These are phyloP conservation scores for Apolygus lucorum DNA, from an alignment of 1,140 invertebrate species.

Conservation along the genomic window DNA sequence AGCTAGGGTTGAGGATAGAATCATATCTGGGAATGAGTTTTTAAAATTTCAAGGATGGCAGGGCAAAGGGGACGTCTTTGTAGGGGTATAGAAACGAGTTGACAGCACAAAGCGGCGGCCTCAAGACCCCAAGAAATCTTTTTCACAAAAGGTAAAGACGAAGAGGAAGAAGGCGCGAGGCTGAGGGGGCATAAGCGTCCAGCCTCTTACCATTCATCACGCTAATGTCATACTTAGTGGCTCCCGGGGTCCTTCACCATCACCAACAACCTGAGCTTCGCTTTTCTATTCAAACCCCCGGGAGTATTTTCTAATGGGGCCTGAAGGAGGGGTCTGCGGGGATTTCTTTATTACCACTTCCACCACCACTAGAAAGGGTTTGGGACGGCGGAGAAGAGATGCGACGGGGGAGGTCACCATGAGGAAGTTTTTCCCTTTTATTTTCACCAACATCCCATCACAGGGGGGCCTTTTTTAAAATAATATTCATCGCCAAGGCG, in stretches of 20 bases:
- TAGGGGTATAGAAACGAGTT: background rate
- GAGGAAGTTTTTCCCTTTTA: background rate
- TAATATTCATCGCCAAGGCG: background rate
- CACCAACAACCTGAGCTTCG: slow-evolving; percentile 7
- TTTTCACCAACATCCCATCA: background rate
- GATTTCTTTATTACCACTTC: slow-evolving; percentile 21
- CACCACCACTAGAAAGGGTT: background rate
- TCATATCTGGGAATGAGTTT: slow-evolving; percentile 27
- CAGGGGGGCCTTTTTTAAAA: background rate
- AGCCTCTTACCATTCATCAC: slow-evolving; percentile 18
- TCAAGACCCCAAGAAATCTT: slow-evolving; percentile 11
- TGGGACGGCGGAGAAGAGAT: background rate
- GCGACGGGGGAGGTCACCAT: background rate
- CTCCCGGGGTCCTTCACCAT: background rate
- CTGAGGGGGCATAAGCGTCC: background rate
- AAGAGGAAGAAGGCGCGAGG: background rate
- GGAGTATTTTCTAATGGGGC: slow-evolving; percentile 7
- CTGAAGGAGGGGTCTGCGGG: slow-evolving; percentile 1
- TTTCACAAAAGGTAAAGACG: background rate
- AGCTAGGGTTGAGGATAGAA: background rate
- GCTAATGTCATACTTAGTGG: slow-evolving; percentile 23
- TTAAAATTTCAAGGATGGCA: slow-evolving; percentile 22
- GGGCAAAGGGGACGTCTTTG: background rate
- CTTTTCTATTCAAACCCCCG: slow-evolving; percentile 14
- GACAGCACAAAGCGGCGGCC: slow-evolving; percentile 5